Evolutionary conservation across 2,888 invertebrate species (phyloP), one percentile per base, ranked within the genome.

Genomic region (Bombylius major): DNA sequence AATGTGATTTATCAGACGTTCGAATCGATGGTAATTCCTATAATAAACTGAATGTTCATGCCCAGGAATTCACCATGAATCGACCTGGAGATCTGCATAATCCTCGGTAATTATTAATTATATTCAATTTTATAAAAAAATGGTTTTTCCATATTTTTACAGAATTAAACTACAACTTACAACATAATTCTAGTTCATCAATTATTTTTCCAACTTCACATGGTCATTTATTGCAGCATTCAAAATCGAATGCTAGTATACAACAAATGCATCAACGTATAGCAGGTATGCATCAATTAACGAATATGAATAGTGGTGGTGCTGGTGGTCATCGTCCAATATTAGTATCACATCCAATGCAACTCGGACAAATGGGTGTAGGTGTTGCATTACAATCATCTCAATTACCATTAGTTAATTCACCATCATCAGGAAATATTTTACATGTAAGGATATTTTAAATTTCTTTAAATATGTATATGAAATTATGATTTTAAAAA

Each of bases 51-150:
- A 91, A 91, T 75, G 89, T 89, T 62, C 87, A 90, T 77, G 91
- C 91, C 59, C 89, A 89, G 78, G 91, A 91, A 79, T 91, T 92
- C 77, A 87, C 86, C 67, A 88, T 89, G 86, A 82, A 62, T 62
- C 62, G 66, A 62, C 63, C 68, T 64, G 65, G 65, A 62, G 67
- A 69, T 63, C 60, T 65, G 59, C 62, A 62, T 61, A 66, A 61
- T 62, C 63, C 66, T 67, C 69, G 70, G 70, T 71, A 71, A 55
- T 55, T 46, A 47, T 51, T 50, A 46, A 34, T 47, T 47, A 47
- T 23, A 39, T 23, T 11, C n/a, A 42, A 31, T 36, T 42, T 39
- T 14, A 4, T 7, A 8, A 42, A 47, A 46, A 23, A 23, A 23
- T 23, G 23, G 23, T 23, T 23, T 23, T 23, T 23, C 23, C 42